Percentiles rank a stretch among this genome's conserved stretches.
Conservation (phyloP, 2,797 vertebrate genomes). For the Orestias chungarensis region DNA sequence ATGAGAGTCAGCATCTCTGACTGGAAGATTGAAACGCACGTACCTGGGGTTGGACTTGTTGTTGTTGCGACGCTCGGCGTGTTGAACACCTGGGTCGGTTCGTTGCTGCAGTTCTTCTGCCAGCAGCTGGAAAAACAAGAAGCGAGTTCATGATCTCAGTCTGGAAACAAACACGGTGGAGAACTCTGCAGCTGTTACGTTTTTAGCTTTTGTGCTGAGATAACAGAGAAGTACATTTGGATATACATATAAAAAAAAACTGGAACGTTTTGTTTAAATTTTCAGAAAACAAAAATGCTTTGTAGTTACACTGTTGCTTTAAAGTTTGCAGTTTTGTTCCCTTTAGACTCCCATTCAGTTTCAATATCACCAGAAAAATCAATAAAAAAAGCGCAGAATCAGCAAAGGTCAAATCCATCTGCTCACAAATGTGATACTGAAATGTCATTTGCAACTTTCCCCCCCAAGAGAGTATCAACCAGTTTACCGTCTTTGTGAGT, state of each 20-base stretch:
- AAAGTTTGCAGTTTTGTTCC: neutral
- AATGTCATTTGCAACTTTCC: neutral
- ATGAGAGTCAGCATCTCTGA: neutral
- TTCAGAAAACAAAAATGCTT: neutral
- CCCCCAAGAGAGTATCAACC: no score
- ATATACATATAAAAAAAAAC: no score
- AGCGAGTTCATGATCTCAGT: neutral
- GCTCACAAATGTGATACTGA: neutral
- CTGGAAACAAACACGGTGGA: slow-evolving; percentile 10
- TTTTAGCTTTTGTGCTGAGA: neutral
- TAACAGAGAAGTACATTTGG: neutral
- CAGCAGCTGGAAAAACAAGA: slow-evolving; percentile 42
- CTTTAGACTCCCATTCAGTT: neutral
- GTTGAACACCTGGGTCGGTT: neutral
- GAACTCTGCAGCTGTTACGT: neutral
- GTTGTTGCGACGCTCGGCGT: no score
- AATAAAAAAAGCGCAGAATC: neutral
- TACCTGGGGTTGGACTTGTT: neutral
- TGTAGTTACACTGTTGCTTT: neutral
- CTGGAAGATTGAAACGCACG: neutral
- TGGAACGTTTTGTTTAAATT: no score
- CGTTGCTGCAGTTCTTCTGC: no score
- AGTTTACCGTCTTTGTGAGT: neutral
- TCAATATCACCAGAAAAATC: neutral
- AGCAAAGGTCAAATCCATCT: neutral